These are phyloP conservation scores for Scomberomorus guttatus DNA, from an alignment of 2,797 vertebrate genomes.

Conservation along the genomic window DNA sequence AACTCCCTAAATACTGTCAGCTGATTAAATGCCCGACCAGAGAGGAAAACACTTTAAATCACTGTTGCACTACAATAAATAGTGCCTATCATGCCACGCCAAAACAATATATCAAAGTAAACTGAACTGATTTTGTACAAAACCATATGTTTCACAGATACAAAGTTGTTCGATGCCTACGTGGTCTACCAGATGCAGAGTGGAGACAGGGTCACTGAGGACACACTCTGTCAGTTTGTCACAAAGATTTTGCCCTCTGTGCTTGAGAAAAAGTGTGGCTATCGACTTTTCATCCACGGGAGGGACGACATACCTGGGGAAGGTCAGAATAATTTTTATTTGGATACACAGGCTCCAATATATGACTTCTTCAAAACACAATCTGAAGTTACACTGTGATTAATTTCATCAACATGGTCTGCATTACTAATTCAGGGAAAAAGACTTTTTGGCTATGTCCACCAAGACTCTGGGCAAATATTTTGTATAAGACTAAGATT, in stretches of 20 bases:
- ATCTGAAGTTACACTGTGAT: neutral
- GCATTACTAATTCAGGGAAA: neutral
- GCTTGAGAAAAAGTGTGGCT: slow-evolving; percentile 89
- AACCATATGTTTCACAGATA: slow-evolving; percentile 68
- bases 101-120: too few species aligned
- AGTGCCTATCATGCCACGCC: too few species aligned
- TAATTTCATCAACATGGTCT: neutral
- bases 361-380: neutral
- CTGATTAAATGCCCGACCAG: too few species aligned
- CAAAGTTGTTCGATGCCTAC: slow-evolving; percentile 85
- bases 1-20: too few species aligned
- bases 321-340: slow-evolving; percentile 78
- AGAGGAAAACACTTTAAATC: too few species aligned
- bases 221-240: slow-evolving; percentile 82
- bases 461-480: neutral
- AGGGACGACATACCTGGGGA: slow-evolving; percentile 90
- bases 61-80: too few species aligned
- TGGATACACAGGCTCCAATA: too few species aligned
- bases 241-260: slow-evolving; percentile 83
- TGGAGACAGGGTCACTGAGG: slow-evolving; percentile 53
- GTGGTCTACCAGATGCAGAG: slow-evolving; percentile 84
- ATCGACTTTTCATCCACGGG: slow-evolving; percentile 90
- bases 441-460: too few species aligned
- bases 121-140: too few species aligned
- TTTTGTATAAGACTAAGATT: neutral